Evolutionary conservation across 2,113 vertebrate genomes (phyloP), one percentile per base, ranked within the genome.

Genomic region (Corythoichthys intestinalis): DNA sequence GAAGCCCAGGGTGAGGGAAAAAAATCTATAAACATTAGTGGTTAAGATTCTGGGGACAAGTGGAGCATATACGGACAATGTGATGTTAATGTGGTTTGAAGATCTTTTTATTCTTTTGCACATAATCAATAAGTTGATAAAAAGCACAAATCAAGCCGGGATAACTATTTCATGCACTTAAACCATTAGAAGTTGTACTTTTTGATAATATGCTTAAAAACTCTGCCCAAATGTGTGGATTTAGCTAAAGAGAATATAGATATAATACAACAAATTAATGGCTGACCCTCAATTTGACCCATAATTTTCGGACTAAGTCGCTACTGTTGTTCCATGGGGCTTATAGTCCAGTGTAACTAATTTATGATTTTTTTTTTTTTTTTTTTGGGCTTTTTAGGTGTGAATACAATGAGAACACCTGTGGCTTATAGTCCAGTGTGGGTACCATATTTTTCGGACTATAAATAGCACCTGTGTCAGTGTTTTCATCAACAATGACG

Each of bases 11-110:
- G 61, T 61, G n/a, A 28, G 11, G 39, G 13, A 66, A 37, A 65
- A 67, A 67, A 72, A 69, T 49, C 28, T 0, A 69, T 65, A 47
- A 63, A 73, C 69, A 65, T 79, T 65, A 71, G 49, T 56, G 65
- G 52, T 71, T 2, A 53, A 20, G 68, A 71, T 76, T 67, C 66
- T 47, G 53, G 53, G 65, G 64, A 73, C 48, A 75, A 70, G 56
- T 14, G 28, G 61, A 64, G 66, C 67, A 75, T 35, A 39, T 65
- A 68, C 66, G 58, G 58, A 76, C 71, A 60, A 74, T 63, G 35
- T 60, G 61, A 69, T 68, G 20, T 50, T 37, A 69, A 69, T 76
- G 28, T 8, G 8, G 46, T 66, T 54, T 14, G 48, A 37, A 17
- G 67, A 64, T 13, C 44, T 50, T 65, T 4, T 65, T 47, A 50